Evolutionary conservation across 1,140 invertebrate species (phyloP).

Genomic region (Micrasema minimum): DNA sequence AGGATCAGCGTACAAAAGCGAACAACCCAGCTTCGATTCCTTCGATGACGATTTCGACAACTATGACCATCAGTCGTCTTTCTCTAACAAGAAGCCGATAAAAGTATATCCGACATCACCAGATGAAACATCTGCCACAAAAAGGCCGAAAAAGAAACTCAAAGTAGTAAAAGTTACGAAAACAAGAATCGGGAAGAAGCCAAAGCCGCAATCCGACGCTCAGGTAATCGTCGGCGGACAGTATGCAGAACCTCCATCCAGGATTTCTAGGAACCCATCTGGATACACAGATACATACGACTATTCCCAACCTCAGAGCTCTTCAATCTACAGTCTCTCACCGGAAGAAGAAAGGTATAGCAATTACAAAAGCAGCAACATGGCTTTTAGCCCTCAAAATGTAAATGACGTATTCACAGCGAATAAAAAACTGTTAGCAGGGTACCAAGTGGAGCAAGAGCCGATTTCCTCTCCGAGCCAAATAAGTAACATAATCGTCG

Average conservation of each 20-base stretch:
- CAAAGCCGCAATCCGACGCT: slow-evolving; percentile 53
- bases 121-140: slow-evolving; percentile 55
- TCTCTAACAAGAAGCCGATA: slow-evolving; percentile 44
- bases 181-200: slow-evolving; percentile 54
- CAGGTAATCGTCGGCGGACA: slow-evolving; percentile 58
- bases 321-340: slow-evolving; percentile 55
- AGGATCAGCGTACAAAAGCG: slow-evolving; percentile 21
- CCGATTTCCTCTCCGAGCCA: slow-evolving; percentile 29
- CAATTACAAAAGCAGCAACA: slow-evolving; percentile 65
- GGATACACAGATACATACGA: slow-evolving; percentile 21
- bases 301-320: too few relatives aligned
- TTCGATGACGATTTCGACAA: slow-evolving; percentile 26
- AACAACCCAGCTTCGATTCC: slow-evolving; percentile 35
- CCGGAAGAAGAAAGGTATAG: slow-evolving; percentile 59
- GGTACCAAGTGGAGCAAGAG: slow-evolving; percentile 34
- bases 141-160: slow-evolving; percentile 43
- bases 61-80: slow-evolving; percentile 55
- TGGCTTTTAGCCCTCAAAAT: slow-evolving; percentile 67
- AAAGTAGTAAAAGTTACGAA: slow-evolving; percentile 48
- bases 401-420: slow-evolving; percentile 62
- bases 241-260: slow-evolving; percentile 63
- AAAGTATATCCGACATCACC: slow-evolving; percentile 54
- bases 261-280: slow-evolving; percentile 47
- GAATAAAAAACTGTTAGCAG: slow-evolving; percentile 41
- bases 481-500: slow-evolving; percentile 37